Evolutionary conservation across 2,113 vertebrate species (phyloP).

Genomic region (Lepidothrix coronata): DNA sequence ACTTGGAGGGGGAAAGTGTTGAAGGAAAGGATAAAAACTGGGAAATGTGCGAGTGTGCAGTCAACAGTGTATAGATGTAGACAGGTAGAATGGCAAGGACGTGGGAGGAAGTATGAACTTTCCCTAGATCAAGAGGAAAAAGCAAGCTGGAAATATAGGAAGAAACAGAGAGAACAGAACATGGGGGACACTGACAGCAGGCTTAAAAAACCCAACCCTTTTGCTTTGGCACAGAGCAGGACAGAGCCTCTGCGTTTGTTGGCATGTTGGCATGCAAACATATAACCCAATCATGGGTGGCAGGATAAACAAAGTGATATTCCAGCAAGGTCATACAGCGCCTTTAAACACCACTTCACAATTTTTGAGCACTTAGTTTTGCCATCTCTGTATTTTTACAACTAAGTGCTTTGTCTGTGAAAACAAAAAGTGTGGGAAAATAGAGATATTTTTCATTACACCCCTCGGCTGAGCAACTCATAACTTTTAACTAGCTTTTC

Average conservation of each 20-base stretch:
- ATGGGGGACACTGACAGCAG: not conserved
- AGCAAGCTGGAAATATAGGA: not conserved
- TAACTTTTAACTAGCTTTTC: not conserved
- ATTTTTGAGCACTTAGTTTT: not conserved
- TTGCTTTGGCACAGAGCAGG: not conserved
- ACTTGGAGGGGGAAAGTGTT: not conserved
- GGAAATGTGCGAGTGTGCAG: rapidly evolving
- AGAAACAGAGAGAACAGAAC: not conserved
- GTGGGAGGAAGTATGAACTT: not conserved
- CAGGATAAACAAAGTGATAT: not conserved
- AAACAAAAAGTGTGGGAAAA: not conserved
- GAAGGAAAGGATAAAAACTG: not conserved
- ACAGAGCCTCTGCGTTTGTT: not conserved
- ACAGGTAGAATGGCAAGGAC: not conserved
- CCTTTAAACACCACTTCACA: not conserved
- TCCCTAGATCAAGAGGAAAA: not conserved
- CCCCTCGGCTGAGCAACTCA: not conserved
- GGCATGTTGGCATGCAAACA: rapidly evolving
- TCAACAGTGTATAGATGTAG: not conserved
- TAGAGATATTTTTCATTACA: not conserved
- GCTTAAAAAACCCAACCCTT: not conserved
- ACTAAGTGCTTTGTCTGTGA: not conserved
- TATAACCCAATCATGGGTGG: not conserved
- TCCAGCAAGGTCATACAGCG: not conserved
- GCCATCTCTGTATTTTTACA: not conserved